Percentiles rank a stretch among this genome's conserved stretches.
Conservation (phyloP, 1,140 invertebrate species). For the Pseudomyrmex dendroicus region DNA sequence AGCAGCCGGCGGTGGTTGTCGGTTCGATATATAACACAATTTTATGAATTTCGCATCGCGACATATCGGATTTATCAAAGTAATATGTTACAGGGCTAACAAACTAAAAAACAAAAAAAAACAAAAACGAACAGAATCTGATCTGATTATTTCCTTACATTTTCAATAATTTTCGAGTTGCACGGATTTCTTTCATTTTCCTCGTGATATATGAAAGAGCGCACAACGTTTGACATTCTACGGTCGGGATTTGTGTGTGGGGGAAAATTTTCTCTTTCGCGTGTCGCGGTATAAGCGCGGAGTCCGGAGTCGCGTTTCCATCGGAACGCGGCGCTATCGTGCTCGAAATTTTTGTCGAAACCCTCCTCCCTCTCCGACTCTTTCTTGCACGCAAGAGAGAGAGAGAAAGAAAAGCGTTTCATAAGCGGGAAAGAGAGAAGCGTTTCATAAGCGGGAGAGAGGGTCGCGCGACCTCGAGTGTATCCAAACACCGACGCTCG, state of each 20-base stretch:
- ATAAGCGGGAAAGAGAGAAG: not conserved
- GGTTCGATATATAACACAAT: not conserved
- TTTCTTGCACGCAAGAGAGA: not conserved
- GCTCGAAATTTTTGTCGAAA: slow-evolving; percentile 33
- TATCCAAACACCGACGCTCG: slow-evolving; percentile 32
- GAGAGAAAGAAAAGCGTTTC: not conserved
- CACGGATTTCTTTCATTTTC: too few species aligned
- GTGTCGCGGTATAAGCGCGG: not conserved
- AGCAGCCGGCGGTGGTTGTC: not conserved
- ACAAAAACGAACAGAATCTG: too few species aligned
- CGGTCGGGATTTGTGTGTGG: too few species aligned
- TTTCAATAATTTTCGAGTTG: too few species aligned
- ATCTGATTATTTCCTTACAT: too few species aligned
- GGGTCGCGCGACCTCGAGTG: not conserved
- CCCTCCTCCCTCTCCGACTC: too few species aligned
- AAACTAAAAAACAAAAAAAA: too few species aligned
- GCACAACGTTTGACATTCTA: too few species aligned
- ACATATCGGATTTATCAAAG: slow-evolving; percentile 11
- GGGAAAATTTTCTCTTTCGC: not conserved
- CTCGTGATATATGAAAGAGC: too few species aligned
- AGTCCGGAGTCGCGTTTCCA: slow-evolving; percentile 8
- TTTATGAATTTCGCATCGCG: not conserved
- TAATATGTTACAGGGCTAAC: too few species aligned
- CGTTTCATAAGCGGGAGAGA: not conserved
- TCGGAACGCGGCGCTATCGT: not conserved